A percentile compares a stretch with the other conserved stretches of the same genome.
Evolutionary conservation across 2,888 invertebrate genomes (phyloP).

Genomic region (Drosophila sordidapex): DNA sequence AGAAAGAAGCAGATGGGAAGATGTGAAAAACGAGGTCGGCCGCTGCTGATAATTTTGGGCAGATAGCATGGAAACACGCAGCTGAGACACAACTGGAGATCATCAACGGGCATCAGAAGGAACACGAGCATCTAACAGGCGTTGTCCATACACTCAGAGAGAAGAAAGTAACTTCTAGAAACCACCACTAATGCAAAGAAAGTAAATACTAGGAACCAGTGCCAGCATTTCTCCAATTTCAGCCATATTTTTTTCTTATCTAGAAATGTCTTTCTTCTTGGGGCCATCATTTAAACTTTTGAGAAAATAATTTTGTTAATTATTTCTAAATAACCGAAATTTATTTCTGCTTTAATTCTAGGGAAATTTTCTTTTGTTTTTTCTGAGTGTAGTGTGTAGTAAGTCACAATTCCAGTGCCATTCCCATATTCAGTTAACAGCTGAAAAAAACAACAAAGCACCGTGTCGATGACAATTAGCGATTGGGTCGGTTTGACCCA

Average conservation of each 20-base stretch:
- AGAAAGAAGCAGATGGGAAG: conserved; percentile 19
- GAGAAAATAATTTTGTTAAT: too few relatives aligned
- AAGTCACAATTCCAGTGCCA: conserved; percentile 49
- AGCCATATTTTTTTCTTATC: background rate
- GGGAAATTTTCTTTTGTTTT: background rate
- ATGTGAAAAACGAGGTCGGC: conserved; percentile 63
- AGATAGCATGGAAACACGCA: conserved; percentile 66
- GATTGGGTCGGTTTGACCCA: conserved; percentile 66
- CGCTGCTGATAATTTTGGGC: conserved; percentile 73
- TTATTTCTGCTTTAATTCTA: background rate
- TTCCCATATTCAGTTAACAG: conserved; percentile 62
- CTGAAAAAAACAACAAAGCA: conserved; percentile 64
- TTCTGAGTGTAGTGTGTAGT: background rate
- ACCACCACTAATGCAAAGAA: background rate
- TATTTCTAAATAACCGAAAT: too few relatives aligned
- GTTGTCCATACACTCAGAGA: conserved; percentile 1
- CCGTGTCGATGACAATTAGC: conserved; percentile 80
- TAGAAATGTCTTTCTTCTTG: background rate
- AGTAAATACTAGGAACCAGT: background rate
- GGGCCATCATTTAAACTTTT: too few relatives aligned
- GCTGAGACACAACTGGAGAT: conserved; percentile 56
- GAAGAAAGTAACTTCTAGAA: background rate
- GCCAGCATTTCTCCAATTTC: background rate
- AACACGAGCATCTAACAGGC: conserved; percentile 15
- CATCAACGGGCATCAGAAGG: conserved; percentile 45